Conservation (phyloP, 2,888 invertebrate genomes). For the Volucella inflata region DNA sequence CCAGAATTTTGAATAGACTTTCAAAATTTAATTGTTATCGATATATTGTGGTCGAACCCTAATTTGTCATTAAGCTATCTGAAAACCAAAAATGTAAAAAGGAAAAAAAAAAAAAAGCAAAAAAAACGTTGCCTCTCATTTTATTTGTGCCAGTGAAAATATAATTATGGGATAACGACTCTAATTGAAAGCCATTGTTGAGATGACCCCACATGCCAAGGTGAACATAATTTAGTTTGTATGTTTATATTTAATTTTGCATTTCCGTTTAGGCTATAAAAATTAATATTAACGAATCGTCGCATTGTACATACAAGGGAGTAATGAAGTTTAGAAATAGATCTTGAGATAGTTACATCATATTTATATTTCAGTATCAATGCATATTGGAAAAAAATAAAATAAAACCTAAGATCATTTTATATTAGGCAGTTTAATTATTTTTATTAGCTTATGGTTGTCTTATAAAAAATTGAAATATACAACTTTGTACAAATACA, state of each 20-base stretch:
- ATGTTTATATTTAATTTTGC: conserved; percentile 68
- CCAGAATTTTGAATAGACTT: no score
- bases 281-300: conserved; percentile 20
- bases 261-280: conserved; percentile 53
- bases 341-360: conserved; percentile 23
- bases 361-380: no score
- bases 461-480: no score
- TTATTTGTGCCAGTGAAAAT: conserved; percentile 62
- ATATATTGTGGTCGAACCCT: neutral
- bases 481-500: no score
- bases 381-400: no score
- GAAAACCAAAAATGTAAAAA: neutral
- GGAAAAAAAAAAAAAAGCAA: neutral
- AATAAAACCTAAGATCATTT: no score
- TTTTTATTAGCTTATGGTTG: no score
- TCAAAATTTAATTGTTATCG: neutral
- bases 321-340: conserved; percentile 1
- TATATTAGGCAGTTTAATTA: no score
- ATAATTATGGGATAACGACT: conserved; percentile 72
- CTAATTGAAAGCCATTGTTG: conserved; percentile 67
- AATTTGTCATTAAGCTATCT: neutral
- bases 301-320: conserved; percentile 27
- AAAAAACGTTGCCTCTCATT: conserved; percentile 34
- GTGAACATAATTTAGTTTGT: conserved; percentile 65
- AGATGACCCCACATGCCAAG: conserved; percentile 66